A percentile compares a stretch with the other conserved stretches of the same genome.
These are phyloP conservation scores for Lontra canadensis DNA, from an alignment of 2,113 vertebrate species.

Conservation along the genomic window DNA sequence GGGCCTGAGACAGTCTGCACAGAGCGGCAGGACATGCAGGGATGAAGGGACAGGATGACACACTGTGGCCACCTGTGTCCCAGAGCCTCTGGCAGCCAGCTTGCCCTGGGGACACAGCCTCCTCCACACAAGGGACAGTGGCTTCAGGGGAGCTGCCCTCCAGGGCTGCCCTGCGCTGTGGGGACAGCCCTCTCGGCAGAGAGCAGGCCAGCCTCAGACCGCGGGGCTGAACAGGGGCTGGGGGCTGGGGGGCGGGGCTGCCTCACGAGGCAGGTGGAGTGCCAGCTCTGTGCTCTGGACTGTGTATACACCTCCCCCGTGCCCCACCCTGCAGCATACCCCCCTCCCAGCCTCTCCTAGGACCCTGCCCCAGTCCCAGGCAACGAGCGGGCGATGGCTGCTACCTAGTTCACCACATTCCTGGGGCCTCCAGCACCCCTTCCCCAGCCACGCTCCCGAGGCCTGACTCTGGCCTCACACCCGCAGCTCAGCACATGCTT, in stretches of 20 bases:
- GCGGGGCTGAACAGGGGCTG: not conserved
- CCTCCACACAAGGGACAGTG: not conserved
- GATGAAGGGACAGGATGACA: too few species aligned
- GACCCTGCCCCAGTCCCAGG: not conserved
- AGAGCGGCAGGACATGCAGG: too few species aligned
- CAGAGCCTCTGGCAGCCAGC: not conserved
- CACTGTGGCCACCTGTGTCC: too few species aligned
- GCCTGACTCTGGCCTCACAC: not conserved
- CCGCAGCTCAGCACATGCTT: not conserved
- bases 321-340: not conserved
- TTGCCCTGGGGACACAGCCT: not conserved
- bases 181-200: not conserved
- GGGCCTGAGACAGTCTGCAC: too few species aligned
- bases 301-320: not conserved
- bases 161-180: not conserved
- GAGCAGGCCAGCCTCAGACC: not conserved
- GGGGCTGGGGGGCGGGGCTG: not conserved
- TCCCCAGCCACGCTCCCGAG: not conserved
- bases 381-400: accelerated
- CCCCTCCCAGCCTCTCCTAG: not conserved
- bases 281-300: not conserved
- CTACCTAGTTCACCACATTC: not conserved
- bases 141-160: not conserved
- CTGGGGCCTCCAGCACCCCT: not conserved
- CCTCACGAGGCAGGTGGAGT: not conserved